phyloP scores from a whole-genome alignment of 2,888 invertebrate species.

The Tetragonisca angustula region DNA sequence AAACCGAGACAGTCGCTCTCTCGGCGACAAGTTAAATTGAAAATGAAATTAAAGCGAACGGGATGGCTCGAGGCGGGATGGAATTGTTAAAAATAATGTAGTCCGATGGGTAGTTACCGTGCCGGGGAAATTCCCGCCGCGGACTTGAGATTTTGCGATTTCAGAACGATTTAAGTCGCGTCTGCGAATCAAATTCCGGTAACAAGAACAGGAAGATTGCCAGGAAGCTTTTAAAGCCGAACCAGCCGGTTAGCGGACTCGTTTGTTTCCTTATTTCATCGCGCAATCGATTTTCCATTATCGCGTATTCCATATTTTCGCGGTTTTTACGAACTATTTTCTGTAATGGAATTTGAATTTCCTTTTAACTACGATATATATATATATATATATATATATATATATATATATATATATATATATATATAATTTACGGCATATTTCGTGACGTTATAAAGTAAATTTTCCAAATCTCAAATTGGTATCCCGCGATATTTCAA shows the following conservation, averaged over 20 bases:
- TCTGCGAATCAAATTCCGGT: background rate
- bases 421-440: too few relatives aligned
- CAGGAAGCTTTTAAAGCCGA: constrained; percentile 28
- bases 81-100: constrained; percentile 29
- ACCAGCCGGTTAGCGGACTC: background rate
- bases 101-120: background rate
- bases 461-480: too few relatives aligned
- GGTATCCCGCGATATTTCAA: too few relatives aligned
- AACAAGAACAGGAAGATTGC: constrained; percentile 2
- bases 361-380: background rate
- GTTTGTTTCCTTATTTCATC: background rate
- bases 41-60: constrained; percentile 31
- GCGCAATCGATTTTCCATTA: background rate
- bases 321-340: background rate
- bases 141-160: background rate
- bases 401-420: too few relatives aligned
- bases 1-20: constrained; percentile 3
- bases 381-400: too few relatives aligned
- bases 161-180: background rate
- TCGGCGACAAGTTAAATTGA: constrained; percentile 37
- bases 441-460: too few relatives aligned
- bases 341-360: background rate
- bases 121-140: background rate
- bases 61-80: background rate
- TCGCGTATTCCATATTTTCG: background rate